Percentiles rank a stretch among this genome's conserved stretches.
phyloP scores from a whole-genome alignment of 1,140 invertebrate species.

The Ladona fulva region DNA sequence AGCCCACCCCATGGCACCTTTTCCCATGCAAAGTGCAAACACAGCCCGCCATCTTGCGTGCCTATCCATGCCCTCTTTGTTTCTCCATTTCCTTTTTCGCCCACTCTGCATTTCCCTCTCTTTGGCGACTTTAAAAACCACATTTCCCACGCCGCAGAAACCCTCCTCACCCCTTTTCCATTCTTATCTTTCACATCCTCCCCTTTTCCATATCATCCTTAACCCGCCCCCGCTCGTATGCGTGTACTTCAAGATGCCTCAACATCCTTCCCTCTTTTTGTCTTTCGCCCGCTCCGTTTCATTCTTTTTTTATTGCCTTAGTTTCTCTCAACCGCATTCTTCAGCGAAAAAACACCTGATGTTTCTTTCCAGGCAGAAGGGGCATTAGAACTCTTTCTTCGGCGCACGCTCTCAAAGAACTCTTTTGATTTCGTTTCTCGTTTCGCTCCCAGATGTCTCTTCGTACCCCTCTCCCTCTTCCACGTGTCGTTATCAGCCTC shows the following conservation, averaged over 20 bases:
- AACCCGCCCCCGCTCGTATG: background rate
- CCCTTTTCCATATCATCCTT: slow-evolving; percentile 11
- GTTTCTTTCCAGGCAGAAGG: background rate
- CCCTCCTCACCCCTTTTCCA: background rate
- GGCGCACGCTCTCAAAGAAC: background rate
- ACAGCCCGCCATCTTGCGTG: background rate
- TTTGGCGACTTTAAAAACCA: background rate
- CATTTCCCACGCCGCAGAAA: slow-evolving; percentile 17
- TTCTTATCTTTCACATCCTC: slow-evolving; percentile 17
- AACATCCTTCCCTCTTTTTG: background rate
- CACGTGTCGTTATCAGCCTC: too few species aligned
- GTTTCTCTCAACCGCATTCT: background rate
- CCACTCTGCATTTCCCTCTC: background rate
- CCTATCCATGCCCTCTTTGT: background rate
- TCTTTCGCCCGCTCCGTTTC: too few species aligned
- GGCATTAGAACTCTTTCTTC: background rate
- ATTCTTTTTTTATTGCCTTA: background rate
- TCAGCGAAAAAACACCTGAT: background rate
- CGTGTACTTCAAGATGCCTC: slow-evolving; percentile 11
- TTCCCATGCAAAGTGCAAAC: background rate
- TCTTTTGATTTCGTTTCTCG: background rate
- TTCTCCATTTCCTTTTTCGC: background rate
- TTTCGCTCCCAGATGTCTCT: background rate
- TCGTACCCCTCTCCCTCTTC: background rate
- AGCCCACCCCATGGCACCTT: background rate